These are phyloP conservation scores for Pheosia gnoma DNA, from an alignment of 2,888 invertebrate species.

Conservation along the genomic window DNA sequence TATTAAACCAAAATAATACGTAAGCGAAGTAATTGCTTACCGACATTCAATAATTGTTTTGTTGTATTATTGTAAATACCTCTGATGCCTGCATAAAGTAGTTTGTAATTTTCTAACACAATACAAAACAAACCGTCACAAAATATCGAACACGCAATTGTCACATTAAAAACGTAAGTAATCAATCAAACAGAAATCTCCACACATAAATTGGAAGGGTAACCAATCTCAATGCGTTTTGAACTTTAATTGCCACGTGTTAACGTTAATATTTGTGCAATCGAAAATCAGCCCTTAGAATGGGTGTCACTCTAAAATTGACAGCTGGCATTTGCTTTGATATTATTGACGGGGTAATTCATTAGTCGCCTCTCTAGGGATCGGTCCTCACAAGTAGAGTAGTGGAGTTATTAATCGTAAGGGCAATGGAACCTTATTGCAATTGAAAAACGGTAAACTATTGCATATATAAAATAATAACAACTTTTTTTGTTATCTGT, in stretches of 20 bases:
- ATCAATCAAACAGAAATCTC: conserved; percentile 63
- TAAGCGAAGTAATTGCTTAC: no score
- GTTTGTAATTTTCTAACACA: neutral
- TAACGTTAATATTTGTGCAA: conserved; percentile 29
- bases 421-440: neutral
- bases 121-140: neutral
- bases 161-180: conserved; percentile 61
- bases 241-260: conserved; percentile 17
- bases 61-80: no score
- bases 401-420: conserved; percentile 11
- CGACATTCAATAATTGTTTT: no score
- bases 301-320: conserved; percentile 65
- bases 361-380: conserved; percentile 57
- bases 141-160: conserved; percentile 55
- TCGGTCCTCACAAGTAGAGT: conserved; percentile 28
- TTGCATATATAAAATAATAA: neutral
- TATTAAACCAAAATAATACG: no score
- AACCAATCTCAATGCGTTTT: conserved; percentile 24
- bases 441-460: neutral
- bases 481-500: no score
- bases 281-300: conserved; percentile 50
- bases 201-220: conserved; percentile 32
- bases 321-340: conserved; percentile 73
- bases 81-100: no score
- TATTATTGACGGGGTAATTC: conserved; percentile 74